These are phyloP conservation scores for Amphiprion ocellaris DNA, from an alignment of 2,113 vertebrate species.

Conservation along the genomic window DNA sequence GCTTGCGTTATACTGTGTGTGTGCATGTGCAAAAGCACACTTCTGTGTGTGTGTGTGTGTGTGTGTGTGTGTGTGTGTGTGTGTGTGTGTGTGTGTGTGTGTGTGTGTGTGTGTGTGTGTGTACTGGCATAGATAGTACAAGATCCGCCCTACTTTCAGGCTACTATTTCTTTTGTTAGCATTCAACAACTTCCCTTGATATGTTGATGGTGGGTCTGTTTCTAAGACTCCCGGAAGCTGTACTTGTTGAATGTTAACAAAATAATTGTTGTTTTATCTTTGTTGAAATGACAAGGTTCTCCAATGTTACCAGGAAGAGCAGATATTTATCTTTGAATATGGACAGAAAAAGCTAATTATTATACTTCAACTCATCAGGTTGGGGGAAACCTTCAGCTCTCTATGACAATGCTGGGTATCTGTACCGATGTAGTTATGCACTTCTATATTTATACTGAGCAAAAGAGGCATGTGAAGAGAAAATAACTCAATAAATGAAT, in stretches of 20 bases:
- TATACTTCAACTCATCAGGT: constrained; percentile 18
- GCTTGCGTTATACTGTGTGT: constrained; percentile 43
- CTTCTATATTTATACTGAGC: background rate
- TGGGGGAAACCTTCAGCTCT: background rate
- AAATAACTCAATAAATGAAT: background rate
- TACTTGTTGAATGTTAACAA: constrained; percentile 70
- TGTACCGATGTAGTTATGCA: constrained; percentile 1
- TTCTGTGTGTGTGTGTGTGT: constrained; percentile 1
- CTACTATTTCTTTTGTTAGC: constrained; percentile 63
- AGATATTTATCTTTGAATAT: constrained; percentile 42
- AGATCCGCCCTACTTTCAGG: constrained; percentile 62
- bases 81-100: constrained; percentile 9
- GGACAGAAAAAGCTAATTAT: constrained; percentile 25
- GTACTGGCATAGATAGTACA: constrained; percentile 38
- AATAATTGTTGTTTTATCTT: constrained; percentile 75
- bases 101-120: constrained; percentile 30
- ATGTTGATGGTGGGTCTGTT: constrained; percentile 59
- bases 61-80: constrained; percentile 31
- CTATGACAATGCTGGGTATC: background rate
- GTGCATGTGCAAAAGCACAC: constrained; percentile 11
- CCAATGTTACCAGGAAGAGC: constrained; percentile 54
- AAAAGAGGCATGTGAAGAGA: background rate
- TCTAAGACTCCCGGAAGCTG: constrained; percentile 54
- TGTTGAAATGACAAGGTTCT: constrained; percentile 64
- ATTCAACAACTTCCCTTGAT: constrained; percentile 62